Evolutionary conservation across 2,113 vertebrate genomes (phyloP).

Genomic region (Catharus minimus): DNA sequence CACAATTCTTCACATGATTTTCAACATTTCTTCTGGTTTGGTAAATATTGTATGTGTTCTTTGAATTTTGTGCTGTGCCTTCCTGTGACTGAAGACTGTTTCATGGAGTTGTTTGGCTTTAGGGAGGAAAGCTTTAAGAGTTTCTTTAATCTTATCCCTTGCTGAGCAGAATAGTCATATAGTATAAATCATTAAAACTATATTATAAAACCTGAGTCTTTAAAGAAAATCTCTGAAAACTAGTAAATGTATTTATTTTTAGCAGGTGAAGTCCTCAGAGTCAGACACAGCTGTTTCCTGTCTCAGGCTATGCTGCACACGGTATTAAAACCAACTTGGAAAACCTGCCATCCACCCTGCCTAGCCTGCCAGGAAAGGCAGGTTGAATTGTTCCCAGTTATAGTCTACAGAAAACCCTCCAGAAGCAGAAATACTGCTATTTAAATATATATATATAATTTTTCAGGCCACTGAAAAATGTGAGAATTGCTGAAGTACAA

Average conservation of each 20-base stretch:
- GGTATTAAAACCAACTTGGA: background rate
- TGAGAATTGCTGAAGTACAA: background rate
- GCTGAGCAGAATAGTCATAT: background rate
- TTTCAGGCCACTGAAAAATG: too few species aligned
- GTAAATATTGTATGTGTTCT: background rate
- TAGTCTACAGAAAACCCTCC: background rate
- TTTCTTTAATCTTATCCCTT: background rate
- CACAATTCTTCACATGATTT: background rate
- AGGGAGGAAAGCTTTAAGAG: background rate
- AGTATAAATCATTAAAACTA: background rate
- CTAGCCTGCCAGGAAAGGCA: background rate
- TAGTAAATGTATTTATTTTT: background rate
- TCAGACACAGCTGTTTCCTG: background rate
- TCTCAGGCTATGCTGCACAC: background rate
- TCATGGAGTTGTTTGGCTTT: background rate
- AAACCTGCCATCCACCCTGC: background rate
- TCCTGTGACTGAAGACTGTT: background rate
- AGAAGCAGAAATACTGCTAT: background rate
- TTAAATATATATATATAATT: background rate
- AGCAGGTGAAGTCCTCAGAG: background rate
- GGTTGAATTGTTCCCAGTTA: background rate
- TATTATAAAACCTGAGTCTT: background rate
- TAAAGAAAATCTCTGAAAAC: background rate
- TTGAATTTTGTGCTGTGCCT: background rate
- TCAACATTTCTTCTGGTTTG: background rate